A percentile compares a stretch with the other conserved stretches of the same genome.
Evolutionary conservation across 2,888 invertebrate genomes (phyloP).

Genomic region (Acanthosoma haemorrhoidale): DNA sequence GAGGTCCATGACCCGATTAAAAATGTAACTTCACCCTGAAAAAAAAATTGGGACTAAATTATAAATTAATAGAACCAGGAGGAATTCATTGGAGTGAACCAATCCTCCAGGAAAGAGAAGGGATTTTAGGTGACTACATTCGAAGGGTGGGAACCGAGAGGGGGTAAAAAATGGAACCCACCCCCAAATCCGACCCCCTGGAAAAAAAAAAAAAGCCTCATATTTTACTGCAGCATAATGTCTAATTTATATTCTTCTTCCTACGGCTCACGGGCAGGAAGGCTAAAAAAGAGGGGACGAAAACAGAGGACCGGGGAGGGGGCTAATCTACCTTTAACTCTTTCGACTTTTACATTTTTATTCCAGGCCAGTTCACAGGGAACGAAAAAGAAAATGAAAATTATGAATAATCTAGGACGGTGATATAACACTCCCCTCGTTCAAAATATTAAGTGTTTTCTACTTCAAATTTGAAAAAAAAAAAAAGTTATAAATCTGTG

Average conservation of each 20-base stretch:
- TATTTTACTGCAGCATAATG: slow-evolving; percentile 24
- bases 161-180: slow-evolving; percentile 25
- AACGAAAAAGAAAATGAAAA: no score
- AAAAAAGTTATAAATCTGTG: no score
- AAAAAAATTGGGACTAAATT: no score
- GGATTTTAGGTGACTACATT: slow-evolving; percentile 16
- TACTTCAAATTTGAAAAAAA: no score
- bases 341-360: no score
- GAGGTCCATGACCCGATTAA: no score
- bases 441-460: no score
- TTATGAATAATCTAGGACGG: no score
- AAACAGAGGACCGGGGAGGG: background rate
- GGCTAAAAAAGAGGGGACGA: background rate
- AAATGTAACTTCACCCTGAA: no score
- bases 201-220: slow-evolving; percentile 22
- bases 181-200: slow-evolving; percentile 1
- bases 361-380: no score
- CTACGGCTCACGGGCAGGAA: background rate
- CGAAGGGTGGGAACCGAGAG: background rate
- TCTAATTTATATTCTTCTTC: slow-evolving; percentile 27
- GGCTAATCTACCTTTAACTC: slow-evolving; percentile 8
- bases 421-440: no score
- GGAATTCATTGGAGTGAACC: background rate
- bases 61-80: background rate
- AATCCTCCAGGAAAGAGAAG: background rate